Percentiles rank a stretch among this genome's conserved stretches.
Evolutionary conservation across 2,888 invertebrate genomes (phyloP).

Genomic region (Tenthredo livida): DNA sequence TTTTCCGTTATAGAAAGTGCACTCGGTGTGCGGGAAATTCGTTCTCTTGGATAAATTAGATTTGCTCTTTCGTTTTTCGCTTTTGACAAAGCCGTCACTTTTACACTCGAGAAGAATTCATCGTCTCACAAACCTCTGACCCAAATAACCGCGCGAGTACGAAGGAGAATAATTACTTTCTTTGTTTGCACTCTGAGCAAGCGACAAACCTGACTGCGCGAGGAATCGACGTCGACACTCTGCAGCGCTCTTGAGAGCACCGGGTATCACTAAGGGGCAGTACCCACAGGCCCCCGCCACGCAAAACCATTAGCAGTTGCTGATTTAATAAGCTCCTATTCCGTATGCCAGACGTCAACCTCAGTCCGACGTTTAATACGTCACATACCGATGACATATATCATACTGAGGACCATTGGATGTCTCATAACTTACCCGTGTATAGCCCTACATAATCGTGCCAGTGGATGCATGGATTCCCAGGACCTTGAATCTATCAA

Average conservation of each 20-base stretch:
- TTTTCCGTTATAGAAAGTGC: not conserved
- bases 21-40: not conserved
- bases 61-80: not conserved
- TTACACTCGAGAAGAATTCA: slow-evolving; percentile 30
- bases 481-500: not conserved
- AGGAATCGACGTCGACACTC: slow-evolving; percentile 18
- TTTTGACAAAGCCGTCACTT: slow-evolving; percentile 38
- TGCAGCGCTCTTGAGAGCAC: slow-evolving; percentile 9
- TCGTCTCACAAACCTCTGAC: slow-evolving; percentile 28
- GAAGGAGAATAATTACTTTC: slow-evolving; percentile 43
- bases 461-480: not conserved
- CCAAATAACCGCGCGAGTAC: slow-evolving; percentile 41
- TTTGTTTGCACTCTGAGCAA: slow-evolving; percentile 37
- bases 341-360: slow-evolving; percentile 45
- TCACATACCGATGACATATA: slow-evolving; percentile 5
- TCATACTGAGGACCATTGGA: not conserved
- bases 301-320: slow-evolving; percentile 45
- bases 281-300: slow-evolving; percentile 21
- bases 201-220: slow-evolving; percentile 11
- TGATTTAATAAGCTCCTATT: slow-evolving; percentile 50
- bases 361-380: slow-evolving; percentile 13
- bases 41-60: slow-evolving; percentile 7
- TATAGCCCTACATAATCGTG: not conserved
- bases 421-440: slow-evolving; percentile 20
- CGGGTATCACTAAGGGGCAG: slow-evolving; percentile 27